phyloP scores from a whole-genome alignment of 2,888 invertebrate species.

The Agrenia bidenticulata region DNA sequence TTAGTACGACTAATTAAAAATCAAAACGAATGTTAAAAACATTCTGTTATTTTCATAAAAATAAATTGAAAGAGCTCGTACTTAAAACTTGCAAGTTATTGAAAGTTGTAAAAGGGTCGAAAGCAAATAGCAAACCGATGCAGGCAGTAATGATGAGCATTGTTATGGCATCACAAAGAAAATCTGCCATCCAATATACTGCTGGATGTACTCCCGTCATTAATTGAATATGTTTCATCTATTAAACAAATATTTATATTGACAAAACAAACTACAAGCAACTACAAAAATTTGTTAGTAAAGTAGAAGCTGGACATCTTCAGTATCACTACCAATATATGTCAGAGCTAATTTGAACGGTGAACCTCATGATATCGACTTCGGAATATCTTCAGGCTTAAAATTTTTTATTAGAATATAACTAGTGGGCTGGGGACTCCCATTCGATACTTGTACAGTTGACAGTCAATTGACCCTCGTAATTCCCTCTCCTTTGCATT shows the following conservation, averaged over 20 bases:
- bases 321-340: no score
- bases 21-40: not conserved
- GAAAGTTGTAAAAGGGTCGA: constrained; percentile 16
- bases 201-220: constrained; percentile 43
- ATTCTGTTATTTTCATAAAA: not conserved
- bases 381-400: no score
- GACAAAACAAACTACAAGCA: not conserved
- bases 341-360: no score
- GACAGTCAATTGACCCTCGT: no score
- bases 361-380: no score
- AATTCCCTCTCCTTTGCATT: no score
- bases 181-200: constrained; percentile 44
- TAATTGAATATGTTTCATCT: constrained; percentile 47
- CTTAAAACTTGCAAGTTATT: no score
- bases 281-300: not conserved
- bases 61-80: not conserved
- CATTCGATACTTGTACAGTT: no score
- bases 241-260: constrained; percentile 4
- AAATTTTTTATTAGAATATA: no score
- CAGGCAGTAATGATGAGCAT: constrained; percentile 21
- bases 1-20: constrained; percentile 12
- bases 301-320: no score
- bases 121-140: constrained; percentile 20
- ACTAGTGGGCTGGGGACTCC: no score
- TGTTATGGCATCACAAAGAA: constrained; percentile 28